Evolutionary conservation across 2,797 vertebrate genomes (phyloP).

Genomic region (Dromococcyx pavoninus): DNA sequence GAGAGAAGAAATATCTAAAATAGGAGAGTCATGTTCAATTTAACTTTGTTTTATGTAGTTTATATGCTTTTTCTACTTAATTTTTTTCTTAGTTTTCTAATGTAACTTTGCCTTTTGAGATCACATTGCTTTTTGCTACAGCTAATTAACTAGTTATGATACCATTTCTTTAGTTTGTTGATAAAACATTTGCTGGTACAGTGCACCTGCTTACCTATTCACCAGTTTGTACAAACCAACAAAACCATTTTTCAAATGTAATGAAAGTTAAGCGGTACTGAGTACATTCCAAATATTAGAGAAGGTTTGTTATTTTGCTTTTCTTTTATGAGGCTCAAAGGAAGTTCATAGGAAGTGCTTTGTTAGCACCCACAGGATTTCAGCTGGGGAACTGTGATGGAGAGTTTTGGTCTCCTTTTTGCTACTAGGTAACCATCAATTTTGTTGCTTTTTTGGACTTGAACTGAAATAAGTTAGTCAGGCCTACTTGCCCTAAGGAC

Average conservation of each 20-base stretch:
- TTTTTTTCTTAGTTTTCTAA: background rate
- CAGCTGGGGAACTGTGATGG: background rate
- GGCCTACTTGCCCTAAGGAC: background rate
- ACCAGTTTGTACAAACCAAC: too few relatives aligned
- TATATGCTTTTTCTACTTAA: background rate
- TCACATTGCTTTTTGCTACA: background rate
- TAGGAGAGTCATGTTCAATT: rapidly evolving
- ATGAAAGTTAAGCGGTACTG: background rate
- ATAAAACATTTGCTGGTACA: background rate
- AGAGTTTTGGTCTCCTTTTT: background rate
- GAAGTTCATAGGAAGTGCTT: background rate
- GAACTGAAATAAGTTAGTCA: background rate
- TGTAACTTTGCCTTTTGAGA: background rate
- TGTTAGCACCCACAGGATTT: background rate
- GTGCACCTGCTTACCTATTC: background rate
- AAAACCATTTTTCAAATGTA: too few relatives aligned
- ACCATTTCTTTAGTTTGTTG: background rate
- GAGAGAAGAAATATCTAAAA: background rate
- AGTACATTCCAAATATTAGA: background rate
- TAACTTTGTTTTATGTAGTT: background rate
- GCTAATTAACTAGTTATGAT: background rate
- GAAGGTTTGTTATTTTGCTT: background rate
- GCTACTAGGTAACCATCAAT: background rate
- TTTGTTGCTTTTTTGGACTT: background rate
- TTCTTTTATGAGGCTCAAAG: background rate